Evolutionary conservation across 1,140 invertebrate species (phyloP).

Genomic region (Diorhabda sublineata): DNA sequence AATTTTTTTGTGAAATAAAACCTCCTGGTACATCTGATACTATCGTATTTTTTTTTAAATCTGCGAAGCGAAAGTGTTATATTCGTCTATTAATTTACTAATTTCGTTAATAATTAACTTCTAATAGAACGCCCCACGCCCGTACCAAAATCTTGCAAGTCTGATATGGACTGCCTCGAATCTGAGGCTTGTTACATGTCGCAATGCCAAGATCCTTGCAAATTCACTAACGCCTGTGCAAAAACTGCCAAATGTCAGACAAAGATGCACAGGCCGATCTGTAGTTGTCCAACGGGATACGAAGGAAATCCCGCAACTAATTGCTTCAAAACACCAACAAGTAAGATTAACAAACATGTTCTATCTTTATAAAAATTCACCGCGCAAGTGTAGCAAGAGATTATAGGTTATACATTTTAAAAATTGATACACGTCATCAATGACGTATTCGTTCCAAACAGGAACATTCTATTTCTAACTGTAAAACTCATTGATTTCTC

Average conservation of each 20-base stretch:
- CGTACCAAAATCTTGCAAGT: slow-evolving; percentile 63
- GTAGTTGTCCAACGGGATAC: slow-evolving; percentile 67
- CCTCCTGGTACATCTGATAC: no score
- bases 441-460: no score
- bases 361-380: no score
- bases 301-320: slow-evolving; percentile 72
- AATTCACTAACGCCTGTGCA: slow-evolving; percentile 70
- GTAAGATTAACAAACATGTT: slow-evolving; percentile 54
- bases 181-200: slow-evolving; percentile 71
- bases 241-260: slow-evolving; percentile 65
- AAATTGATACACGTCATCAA: no score
- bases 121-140: slow-evolving; percentile 57
- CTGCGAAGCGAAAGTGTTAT: not conserved
- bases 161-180: slow-evolving; percentile 70
- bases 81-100: slow-evolving; percentile 18
- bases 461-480: no score
- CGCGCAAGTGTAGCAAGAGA: no score
- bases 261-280: slow-evolving; percentile 71
- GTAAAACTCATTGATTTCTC: no score
- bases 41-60: no score
- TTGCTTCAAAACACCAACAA: slow-evolving; percentile 64
- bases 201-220: slow-evolving; percentile 68
- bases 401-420: no score
- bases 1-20: no score
- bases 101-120: slow-evolving; percentile 35